phyloP scores from a whole-genome alignment of 2,888 invertebrate species.

The Pocota personata region DNA sequence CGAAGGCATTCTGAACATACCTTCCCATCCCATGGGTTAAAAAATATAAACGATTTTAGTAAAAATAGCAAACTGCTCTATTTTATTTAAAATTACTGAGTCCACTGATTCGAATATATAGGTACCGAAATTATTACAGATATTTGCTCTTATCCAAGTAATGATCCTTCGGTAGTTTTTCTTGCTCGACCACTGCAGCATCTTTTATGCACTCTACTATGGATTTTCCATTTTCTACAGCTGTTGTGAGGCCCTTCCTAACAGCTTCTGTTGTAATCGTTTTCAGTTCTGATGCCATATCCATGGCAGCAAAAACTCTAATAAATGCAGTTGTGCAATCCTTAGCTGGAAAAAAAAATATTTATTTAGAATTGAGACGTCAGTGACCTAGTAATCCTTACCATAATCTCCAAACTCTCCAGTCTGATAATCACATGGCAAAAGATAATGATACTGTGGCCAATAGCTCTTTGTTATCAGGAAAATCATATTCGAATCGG shows the following conservation, averaged over 20 bases:
- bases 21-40: not conserved
- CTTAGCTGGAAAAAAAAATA: constrained; percentile 80
- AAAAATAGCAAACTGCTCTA: not conserved
- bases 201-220: constrained; percentile 85
- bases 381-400: constrained; percentile 67
- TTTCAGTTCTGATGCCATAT: constrained; percentile 86
- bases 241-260: constrained; percentile 86
- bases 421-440: constrained; percentile 92
- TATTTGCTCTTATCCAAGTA: constrained; percentile 83
- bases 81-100: constrained; percentile 6
- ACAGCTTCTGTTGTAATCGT: constrained; percentile 87
- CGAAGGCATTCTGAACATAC: no score
- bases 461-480: constrained; percentile 89
- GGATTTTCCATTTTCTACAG: constrained; percentile 84
- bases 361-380: not conserved
- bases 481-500: constrained; percentile 90
- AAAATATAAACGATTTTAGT: not conserved
- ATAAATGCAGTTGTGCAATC: constrained; percentile 88
- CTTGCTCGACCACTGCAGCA: constrained; percentile 81
- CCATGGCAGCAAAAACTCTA: constrained; percentile 88
- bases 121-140: constrained; percentile 75
- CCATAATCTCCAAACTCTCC: constrained; percentile 91
- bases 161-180: constrained; percentile 83
- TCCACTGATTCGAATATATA: not conserved
- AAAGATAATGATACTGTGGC: constrained; percentile 91